These are phyloP conservation scores for Cheirogaleus medius DNA, from an alignment of 2,113 vertebrate species.

Conservation along the genomic window DNA sequence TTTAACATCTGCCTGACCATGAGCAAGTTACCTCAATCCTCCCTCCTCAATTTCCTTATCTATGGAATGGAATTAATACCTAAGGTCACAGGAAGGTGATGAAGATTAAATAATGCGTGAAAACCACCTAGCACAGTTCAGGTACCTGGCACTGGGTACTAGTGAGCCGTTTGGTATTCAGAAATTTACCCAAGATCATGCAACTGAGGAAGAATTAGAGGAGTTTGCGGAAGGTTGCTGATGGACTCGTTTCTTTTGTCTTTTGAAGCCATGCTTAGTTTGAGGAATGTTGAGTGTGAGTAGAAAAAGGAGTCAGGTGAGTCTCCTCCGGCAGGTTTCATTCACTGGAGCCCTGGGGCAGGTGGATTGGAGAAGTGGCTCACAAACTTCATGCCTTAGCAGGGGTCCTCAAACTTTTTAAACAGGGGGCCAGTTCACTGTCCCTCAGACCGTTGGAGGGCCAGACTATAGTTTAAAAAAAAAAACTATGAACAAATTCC, in stretches of 20 bases:
- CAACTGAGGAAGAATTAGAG: not conserved
- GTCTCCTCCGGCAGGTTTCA: not conserved
- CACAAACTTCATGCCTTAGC: not conserved
- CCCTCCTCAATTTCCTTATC: not conserved
- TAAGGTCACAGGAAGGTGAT: not conserved
- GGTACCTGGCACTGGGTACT: not conserved
- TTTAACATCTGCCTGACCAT: not conserved
- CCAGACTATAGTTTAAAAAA: too few relatives aligned
- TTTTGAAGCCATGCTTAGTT: not conserved
- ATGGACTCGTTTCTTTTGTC: not conserved
- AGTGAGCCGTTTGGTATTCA: not conserved
- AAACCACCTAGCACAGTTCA: not conserved
- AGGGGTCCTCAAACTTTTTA: too few relatives aligned
- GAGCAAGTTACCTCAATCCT: not conserved
- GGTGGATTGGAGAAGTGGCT: not conserved
- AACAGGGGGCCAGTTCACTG: too few relatives aligned
- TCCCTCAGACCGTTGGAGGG: too few relatives aligned
- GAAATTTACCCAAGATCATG: not conserved
- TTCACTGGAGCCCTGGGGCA: not conserved
- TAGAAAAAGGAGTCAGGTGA: not conserved
- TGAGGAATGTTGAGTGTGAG: not conserved
- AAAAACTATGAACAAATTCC: too few relatives aligned
- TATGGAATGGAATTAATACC: not conserved
- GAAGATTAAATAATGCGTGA: not conserved
- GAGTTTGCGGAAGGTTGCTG: not conserved